phyloP scores from a whole-genome alignment of 2,888 invertebrate species.

The Ischnus inquisitorius region DNA sequence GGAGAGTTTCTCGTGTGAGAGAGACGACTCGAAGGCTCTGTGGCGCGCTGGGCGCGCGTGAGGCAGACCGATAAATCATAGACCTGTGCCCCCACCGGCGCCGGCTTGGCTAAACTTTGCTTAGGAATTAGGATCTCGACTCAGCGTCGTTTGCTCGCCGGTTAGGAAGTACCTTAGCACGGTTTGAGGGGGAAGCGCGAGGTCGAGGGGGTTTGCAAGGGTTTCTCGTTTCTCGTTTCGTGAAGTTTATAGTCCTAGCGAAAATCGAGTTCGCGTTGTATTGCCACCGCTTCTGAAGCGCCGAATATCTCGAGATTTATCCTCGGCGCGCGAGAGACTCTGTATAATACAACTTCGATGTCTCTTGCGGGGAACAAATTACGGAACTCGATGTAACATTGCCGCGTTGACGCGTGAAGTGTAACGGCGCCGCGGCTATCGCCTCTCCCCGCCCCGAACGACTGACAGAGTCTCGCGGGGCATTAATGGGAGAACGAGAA shows the following conservation, averaged over 20 bases:
- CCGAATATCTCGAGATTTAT: constrained; percentile 47
- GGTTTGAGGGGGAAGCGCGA: constrained; percentile 29
- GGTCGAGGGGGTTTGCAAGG: constrained; percentile 47
- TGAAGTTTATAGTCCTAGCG: constrained; percentile 43
- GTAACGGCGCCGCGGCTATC: constrained; percentile 48
- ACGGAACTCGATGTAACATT: constrained; percentile 10
- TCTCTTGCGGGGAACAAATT: background rate
- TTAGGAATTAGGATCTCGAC: constrained; percentile 68
- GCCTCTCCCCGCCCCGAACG: background rate
- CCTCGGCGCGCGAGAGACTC: background rate
- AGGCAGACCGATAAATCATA: constrained; percentile 81
- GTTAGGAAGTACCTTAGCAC: constrained; percentile 32
- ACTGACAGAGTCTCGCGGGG: constrained; percentile 12
- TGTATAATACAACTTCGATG: background rate
- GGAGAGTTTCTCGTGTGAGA: constrained; percentile 58
- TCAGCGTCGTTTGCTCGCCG: constrained; percentile 33
- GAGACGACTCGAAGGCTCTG: constrained; percentile 43
- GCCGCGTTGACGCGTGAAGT: constrained; percentile 52
- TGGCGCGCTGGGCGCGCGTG: constrained; percentile 58
- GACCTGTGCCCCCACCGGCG: constrained; percentile 77
- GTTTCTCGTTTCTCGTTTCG: constrained; percentile 25
- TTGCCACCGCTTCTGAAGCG: constrained; percentile 14
- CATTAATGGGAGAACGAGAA: constrained; percentile 57
- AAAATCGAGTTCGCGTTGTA: constrained; percentile 46
- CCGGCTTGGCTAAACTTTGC: constrained; percentile 79